Evolutionary conservation across 1,140 invertebrate genomes (phyloP), one percentile per base, ranked within the genome.

Genomic region (Drosophila carrolli): DNA sequence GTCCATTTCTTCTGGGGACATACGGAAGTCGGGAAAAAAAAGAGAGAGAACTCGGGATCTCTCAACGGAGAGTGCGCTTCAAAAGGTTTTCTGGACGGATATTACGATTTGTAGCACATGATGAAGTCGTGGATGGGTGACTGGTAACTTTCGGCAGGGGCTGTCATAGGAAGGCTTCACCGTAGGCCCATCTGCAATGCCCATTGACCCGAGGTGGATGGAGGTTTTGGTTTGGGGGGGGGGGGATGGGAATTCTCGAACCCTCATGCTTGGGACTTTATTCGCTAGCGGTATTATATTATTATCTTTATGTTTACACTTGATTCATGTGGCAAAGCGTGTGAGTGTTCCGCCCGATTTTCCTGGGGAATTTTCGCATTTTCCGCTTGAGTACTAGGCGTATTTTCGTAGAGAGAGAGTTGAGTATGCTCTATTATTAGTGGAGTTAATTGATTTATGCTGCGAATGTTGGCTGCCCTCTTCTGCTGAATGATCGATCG

Each of bases 71-170:
- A 70, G 71, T 84, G 81, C 80, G 83, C 83, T 88, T 89, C 83
- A 88, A 88, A 86, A 77, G 79, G 83, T 88, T 89, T 89, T 83
- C 84, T 86, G 83, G 83, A 88, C 83, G 83, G 83, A 88, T 88
- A 83, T 88, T 88, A 88, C 83, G 86, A 88, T 88, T 88, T 89
- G 83, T 83, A 88, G 83, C 83, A 85, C 81, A 77, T 81, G 48
- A 71, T 71, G 68, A 41, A 50, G n/a, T 70, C 16, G 51, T 57
- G 37, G 67, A 48, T 23, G 19, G 44, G n/a, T 57, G 62, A 14
- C 44, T 66, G 29, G 29, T 32, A 14, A 47, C 13, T 48, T 10
- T 63, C 41, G 70, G 59, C 62, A 51, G 48, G 50, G 50, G 6
- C n/a, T 16, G 29, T 35, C n/a, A 35, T 11, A 14, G 14, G 32